Evolutionary conservation across 2,797 vertebrate species (phyloP).

Genomic region (Pitangus sulphuratus): DNA sequence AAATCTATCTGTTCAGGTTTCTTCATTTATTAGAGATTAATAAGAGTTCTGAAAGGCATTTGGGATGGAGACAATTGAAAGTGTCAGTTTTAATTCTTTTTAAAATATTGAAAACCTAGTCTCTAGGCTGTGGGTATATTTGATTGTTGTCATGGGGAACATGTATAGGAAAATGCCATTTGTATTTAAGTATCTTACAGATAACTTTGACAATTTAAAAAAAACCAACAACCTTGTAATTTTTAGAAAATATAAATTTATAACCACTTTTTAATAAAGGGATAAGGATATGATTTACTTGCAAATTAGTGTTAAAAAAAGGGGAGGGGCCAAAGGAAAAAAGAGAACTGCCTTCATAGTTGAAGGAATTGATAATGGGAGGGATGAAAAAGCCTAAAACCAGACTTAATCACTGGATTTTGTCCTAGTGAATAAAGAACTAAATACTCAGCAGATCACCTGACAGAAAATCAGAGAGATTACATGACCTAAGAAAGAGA

Average conservation of each 20-base stretch:
- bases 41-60: neutral
- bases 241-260: neutral
- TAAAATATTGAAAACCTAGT: neutral
- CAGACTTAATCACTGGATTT: neutral
- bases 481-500: neutral
- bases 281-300: neutral
- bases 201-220: neutral
- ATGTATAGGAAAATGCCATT: neutral
- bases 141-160: neutral
- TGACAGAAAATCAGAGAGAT: neutral
- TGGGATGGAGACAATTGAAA: neutral
- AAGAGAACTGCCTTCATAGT: neutral
- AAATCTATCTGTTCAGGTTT: neutral
- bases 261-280: neutral
- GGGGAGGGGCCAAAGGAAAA: neutral
- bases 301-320: neutral
- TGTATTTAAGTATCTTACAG: neutral
- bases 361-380: neutral
- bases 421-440: neutral
- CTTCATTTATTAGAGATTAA: neutral
- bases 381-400: neutral
- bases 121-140: neutral
- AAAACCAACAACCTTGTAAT: fast-evolving
- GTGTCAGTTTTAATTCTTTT: neutral
- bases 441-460: neutral